Conservation (phyloP, 1,140 invertebrate genomes). For the Meteorus sp. region DNA sequence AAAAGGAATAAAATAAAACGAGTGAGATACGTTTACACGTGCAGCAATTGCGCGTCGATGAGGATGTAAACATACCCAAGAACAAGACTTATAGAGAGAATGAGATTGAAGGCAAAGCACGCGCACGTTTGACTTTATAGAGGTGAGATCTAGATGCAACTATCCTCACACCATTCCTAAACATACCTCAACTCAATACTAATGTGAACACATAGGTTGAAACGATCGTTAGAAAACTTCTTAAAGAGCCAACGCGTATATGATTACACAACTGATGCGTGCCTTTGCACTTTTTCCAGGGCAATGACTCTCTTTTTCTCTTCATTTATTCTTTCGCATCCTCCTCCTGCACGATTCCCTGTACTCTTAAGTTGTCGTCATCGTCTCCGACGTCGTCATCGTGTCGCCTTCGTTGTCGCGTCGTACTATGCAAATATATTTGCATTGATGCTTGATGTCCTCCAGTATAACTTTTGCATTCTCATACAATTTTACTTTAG, state of each 20-base stretch:
- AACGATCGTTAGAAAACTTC: conserved; percentile 45
- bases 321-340: no score
- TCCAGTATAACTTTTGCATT: no score
- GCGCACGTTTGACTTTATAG: conserved; percentile 33
- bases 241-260: conserved; percentile 39
- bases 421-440: conserved; percentile 18
- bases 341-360: no score
- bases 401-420: conserved; percentile 2
- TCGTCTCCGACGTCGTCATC: not conserved
- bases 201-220: no score
- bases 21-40: no score
- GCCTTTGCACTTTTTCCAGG: conserved; percentile 24
- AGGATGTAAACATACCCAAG: conserved; percentile 14
- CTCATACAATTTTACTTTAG: conserved; percentile 9
- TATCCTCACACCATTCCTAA: conserved; percentile 34
- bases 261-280: conserved; percentile 28
- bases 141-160: conserved; percentile 47
- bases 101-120: conserved; percentile 39
- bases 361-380: no score
- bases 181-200: no score
- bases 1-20: no score
- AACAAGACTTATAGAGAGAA: conserved; percentile 28
- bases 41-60: conserved; percentile 31
- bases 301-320: conserved; percentile 26
- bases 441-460: no score